Evolutionary conservation across 2,113 vertebrate genomes (phyloP), one percentile per base, ranked within the genome.

Genomic region (Stegostoma tigrinum): DNA sequence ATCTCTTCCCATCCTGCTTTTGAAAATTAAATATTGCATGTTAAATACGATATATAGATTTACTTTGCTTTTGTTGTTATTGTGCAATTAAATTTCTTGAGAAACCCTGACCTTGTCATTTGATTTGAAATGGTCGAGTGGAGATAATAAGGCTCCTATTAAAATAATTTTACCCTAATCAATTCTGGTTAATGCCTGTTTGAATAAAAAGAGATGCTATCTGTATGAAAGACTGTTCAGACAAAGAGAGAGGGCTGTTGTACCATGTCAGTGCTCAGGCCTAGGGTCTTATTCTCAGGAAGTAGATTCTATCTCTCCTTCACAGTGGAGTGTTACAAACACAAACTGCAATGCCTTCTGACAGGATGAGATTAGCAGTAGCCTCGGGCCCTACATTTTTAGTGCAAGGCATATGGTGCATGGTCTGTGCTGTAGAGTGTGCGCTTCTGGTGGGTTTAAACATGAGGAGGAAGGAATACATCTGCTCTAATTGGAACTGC

Each of bases 221-320:
- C 93, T 95, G 38, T 95, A 45, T 95, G 66, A 95, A 95, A 68
- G 67, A 95, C 42, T 95, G 67, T 95, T 95, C 42, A 95, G 67
- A 95, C 93, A 95, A 95, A 95, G 93, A 95, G 67, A 45, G 93
- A 70, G 93, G 93, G 70, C 67, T 95, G 67, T 95, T 70, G 24
- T 70, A 38, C 93, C 42, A 68, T 70, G 64, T 70, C 70, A 66
- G 93, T 95, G 93, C 67, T 95, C 66, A 95, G 42, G 67, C 93
- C 93, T 70, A 72, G 67, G 93, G 93, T 72, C 93, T 95, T 72
- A 95, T 45, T 70, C 93, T 48, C 93, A 70, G 93, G 93, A 95
- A 95, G 42, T 66, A 95, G 93, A 95, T 95, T 95, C 66, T 95
- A 72, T 95, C 93, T 95, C 64, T 95, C 93, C 67, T 95, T 95